Evolutionary conservation across 1,140 invertebrate genomes (phyloP), one percentile per base, ranked within the genome.

Genomic region (Sitophilus oryzae): DNA sequence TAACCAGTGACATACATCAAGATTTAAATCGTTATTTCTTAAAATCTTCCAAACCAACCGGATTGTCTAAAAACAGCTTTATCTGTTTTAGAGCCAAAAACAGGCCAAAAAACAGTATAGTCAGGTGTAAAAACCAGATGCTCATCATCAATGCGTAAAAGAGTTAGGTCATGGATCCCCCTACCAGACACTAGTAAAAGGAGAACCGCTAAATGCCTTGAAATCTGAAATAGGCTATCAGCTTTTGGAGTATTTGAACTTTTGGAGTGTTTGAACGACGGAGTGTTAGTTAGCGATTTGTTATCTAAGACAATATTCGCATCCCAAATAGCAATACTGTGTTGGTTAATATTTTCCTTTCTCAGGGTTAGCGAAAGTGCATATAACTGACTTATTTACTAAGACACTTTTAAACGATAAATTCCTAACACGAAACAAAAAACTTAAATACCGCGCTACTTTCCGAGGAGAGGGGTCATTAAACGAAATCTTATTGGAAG

Each of bases 61-160:
- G 68, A 70, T 47, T 72, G 69, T 48, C 59, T 37, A 38, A 64
- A 46, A 15, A 38, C 51, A 1, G 14, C 14, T 6, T 41, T 57
- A 48, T 71, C 70, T 1, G 69, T 70, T 54, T 70, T 70, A 3
- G 67, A 71, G 1, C 66, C 66, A 59, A 68, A 71, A 1, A 15
- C 6, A 6, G 67, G 70, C 59, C 63, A 64, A 22, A 69, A 63
- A n/a, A 53, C 62, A 8, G 61, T 46, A 9, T 44, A 46, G 11
- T 48, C 14, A 16, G 45, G 34, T 2, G 23, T 55, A 44, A 10
- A 47, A 0, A 40, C 9, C 14, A 53, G 10, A 45, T 37, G 40
- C 3, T 57, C 43, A 14, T 30, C n/a, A 16, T 63, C 56, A 19
- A 62, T 63, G 19, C 59, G 52, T 36, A 71, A 56, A 10, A 70